Evolutionary conservation across 2,797 vertebrate species (phyloP).

Genomic region (Tragelaphus oryx): DNA sequence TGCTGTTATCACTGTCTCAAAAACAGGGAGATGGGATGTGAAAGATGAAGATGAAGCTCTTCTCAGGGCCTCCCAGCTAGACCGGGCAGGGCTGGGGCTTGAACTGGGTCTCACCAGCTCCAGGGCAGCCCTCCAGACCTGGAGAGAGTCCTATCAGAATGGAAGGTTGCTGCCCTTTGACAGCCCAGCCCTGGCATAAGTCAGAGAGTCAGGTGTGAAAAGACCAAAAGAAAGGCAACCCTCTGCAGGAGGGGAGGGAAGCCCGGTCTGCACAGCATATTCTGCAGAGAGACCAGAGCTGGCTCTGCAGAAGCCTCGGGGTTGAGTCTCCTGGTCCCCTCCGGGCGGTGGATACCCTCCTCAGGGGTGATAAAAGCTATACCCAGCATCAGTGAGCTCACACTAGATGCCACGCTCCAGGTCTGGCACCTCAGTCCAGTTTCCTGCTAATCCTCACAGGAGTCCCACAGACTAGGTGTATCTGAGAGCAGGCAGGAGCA

Average conservation of each 20-base stretch:
- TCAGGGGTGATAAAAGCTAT: background rate
- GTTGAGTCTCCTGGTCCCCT: background rate
- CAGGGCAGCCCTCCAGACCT: background rate
- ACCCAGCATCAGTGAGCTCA: background rate
- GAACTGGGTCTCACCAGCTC: background rate
- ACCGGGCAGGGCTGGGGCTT: rapidly evolving
- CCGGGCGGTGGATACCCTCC: background rate
- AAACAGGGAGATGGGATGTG: background rate
- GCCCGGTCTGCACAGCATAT: too few species aligned
- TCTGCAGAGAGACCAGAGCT: too few species aligned
- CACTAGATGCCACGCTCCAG: background rate
- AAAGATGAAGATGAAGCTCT: background rate
- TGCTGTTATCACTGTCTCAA: background rate
- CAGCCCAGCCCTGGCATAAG: background rate
- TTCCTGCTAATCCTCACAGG: background rate
- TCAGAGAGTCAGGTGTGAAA: background rate
- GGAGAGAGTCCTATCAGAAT: background rate
- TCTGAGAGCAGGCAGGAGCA: background rate
- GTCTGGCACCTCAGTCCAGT: background rate
- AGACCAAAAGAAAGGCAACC: background rate
- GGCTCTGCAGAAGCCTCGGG: background rate
- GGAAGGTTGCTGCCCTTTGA: background rate
- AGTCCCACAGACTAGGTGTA: background rate
- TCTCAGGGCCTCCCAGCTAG: background rate
- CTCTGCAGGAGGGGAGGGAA: background rate